These are phyloP conservation scores for Drosophila kurseongensis DNA, from an alignment of 1,140 invertebrate species.

Conservation along the genomic window DNA sequence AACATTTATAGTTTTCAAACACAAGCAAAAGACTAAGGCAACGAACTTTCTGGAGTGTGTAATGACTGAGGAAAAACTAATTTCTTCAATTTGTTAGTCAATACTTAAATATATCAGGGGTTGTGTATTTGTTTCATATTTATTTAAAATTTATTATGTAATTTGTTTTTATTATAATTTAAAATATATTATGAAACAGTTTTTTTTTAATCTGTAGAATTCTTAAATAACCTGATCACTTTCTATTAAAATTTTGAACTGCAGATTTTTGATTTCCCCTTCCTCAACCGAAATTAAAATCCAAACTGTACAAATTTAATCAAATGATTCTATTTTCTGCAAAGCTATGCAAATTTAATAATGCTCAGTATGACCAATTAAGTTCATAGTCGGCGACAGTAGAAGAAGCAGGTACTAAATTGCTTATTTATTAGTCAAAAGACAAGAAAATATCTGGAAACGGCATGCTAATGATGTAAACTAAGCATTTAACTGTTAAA, in stretches of 20 bases:
- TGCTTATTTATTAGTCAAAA: conserved; percentile 69
- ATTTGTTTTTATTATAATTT: too few species aligned
- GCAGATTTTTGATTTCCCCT: background rate
- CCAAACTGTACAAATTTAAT: conserved; percentile 4
- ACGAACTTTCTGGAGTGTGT: conserved; percentile 5
- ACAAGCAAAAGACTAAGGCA: background rate
- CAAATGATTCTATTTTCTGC: conserved; percentile 18
- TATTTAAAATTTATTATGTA: too few species aligned
- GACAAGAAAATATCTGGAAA: conserved; percentile 43
- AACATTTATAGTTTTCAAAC: background rate
- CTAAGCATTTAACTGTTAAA: conserved; percentile 79
- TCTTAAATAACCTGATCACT: background rate
- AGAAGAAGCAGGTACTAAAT: conserved; percentile 50
- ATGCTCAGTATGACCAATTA: conserved; percentile 55
- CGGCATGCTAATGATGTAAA: conserved; percentile 80
- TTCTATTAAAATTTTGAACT: background rate
- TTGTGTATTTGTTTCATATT: too few species aligned
- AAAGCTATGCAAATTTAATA: conserved; percentile 64
- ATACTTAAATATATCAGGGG: too few species aligned
- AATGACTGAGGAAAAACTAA: background rate
- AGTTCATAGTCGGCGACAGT: conserved; percentile 35
- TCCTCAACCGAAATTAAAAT: background rate
- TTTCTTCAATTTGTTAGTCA: background rate
- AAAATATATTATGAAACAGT: too few species aligned
- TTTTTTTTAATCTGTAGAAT: background rate